phyloP scores from a whole-genome alignment of 2,113 vertebrate genomes.

The Ramphastos sulfuratus region DNA sequence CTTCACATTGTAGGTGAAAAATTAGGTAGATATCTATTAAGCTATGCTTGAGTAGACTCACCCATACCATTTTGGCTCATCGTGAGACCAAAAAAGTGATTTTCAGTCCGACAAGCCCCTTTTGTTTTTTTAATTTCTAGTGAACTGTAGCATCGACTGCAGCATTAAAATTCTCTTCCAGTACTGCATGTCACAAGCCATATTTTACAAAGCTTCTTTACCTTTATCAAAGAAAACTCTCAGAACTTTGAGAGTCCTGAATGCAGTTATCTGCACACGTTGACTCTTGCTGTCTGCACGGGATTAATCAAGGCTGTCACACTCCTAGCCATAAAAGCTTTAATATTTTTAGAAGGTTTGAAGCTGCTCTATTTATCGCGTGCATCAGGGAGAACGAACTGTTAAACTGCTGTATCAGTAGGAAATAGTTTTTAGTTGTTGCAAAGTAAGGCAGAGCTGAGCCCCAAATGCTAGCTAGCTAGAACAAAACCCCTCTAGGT shows the following conservation, averaged over 20 bases:
- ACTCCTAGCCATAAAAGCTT: constrained; percentile 56
- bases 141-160: neutral
- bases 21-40: neutral
- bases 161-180: constrained; percentile 44
- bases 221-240: constrained; percentile 70
- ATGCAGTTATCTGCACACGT: neutral
- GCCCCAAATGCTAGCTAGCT: neutral
- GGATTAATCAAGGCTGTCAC: constrained; percentile 77
- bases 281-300: constrained; percentile 59
- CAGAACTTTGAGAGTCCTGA: constrained; percentile 66
- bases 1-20: neutral
- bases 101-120: neutral
- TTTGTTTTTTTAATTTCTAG: neutral
- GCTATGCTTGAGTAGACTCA: neutral
- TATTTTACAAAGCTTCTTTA: constrained; percentile 56
- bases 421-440: constrained; percentile 25
- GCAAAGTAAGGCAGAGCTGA: constrained; percentile 23
- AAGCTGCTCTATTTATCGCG: constrained; percentile 60
- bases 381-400: constrained; percentile 60
- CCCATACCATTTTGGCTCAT: neutral
- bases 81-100: neutral
- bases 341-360: constrained; percentile 74
- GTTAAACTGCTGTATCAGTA: constrained; percentile 45
- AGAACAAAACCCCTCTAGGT: neutral
- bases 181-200: constrained; percentile 5